Base-by-base conservation (phyloP, 2,113 vertebrate genomes). In the Thamnaconus septentrionalis region DNA sequence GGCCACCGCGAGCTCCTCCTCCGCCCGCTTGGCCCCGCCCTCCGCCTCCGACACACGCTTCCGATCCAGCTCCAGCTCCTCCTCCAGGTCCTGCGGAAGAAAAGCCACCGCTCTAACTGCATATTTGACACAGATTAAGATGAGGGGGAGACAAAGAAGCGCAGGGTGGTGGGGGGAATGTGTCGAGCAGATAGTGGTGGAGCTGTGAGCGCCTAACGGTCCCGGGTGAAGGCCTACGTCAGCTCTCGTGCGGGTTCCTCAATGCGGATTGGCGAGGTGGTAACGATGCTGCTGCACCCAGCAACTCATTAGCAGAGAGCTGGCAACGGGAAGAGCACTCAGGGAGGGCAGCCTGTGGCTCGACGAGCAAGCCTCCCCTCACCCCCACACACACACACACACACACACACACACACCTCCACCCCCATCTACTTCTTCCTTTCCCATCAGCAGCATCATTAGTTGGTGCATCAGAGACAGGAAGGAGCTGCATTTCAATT, bases 1-100 rank as follows among this genome's bases (percentile, higher is more conserved):
- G 58, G 93, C 92, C n/a, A 92, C 80, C 0, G 85, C 80, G 7
- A 96, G 81, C 90, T 95, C 93, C 85, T 96, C 93, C 73, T 94
- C 91, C 0, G 91, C 88, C 55, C 91, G 91, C 64, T 91, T 91
- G 0, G 91, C 89, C 5, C 81, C 77, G 18, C 63, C 85, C 83
- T 95, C 94, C 12, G 93, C 91, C 74, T 93, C 90, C 0, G 86
- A 78, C 61, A 93, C 92, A 12, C 93, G 88, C 75, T 86, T 89
- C 3, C 91, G 87, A 39, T 91, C 90, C 68, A 90, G 59, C 80
- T 90, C 92, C 72, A 97, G 84, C 84, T 95, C 94, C 63, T 91
- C 84, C 71, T 96, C 93, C 73, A 97, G 80, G 83, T 95, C 91
- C 93, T 97, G 80, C 77, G 52, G 1, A 8, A 31, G 41, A 18